Percentiles rank a stretch among this genome's conserved stretches.
Evolutionary conservation across 2,888 invertebrate genomes (phyloP).

Genomic region (Leucophenga maculata): DNA sequence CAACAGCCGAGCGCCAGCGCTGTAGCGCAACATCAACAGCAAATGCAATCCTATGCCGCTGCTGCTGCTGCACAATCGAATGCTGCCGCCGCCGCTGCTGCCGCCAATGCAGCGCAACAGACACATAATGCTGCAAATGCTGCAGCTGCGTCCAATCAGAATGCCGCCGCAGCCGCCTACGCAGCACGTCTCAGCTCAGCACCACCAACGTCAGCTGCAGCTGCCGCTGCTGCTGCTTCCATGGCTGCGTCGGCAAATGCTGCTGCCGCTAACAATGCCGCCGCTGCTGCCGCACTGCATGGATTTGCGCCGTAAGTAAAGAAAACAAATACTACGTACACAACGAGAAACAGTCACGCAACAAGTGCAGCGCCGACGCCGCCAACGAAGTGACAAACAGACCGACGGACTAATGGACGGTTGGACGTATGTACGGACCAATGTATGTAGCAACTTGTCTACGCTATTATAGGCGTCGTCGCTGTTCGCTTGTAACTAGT

Average conservation of each 20-base stretch:
- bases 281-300: constrained; percentile 79
- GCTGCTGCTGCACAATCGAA: constrained; percentile 73
- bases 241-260: constrained; percentile 76
- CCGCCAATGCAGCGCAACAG: constrained; percentile 59
- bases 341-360: constrained; percentile 38
- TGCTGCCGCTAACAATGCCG: constrained; percentile 76
- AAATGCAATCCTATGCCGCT: constrained; percentile 65
- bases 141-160: constrained; percentile 45
- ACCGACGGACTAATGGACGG: neutral
- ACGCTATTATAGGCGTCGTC: neutral
- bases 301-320: constrained; percentile 93
- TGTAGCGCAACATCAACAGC: constrained; percentile 74
- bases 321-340: constrained; percentile 12
- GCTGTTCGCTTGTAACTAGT: constrained; percentile 6
- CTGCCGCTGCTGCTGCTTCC: constrained; percentile 76
- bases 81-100: constrained; percentile 75
- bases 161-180: constrained; percentile 65
- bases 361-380: constrained; percentile 36
- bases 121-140: constrained; percentile 35
- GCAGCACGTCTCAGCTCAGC: constrained; percentile 66
- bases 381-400: constrained; percentile 38
- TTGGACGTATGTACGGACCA: neutral
- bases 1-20: constrained; percentile 53
- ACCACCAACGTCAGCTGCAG: constrained; percentile 75
- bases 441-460: neutral